Evolutionary conservation across 2,797 vertebrate species (phyloP).

Genomic region (Monodelphis domestica): DNA sequence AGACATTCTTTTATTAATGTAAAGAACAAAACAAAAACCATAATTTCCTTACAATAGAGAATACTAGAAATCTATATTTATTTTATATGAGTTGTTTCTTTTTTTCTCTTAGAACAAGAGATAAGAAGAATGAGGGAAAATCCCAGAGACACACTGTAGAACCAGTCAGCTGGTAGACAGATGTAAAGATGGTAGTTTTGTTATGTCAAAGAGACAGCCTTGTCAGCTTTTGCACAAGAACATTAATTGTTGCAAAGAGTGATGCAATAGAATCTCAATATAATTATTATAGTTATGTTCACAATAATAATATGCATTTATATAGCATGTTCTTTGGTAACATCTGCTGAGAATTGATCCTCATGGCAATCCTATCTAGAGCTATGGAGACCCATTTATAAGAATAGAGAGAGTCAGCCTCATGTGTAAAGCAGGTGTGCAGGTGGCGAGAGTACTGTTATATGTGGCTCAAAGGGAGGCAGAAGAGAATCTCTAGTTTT

Average conservation of each 20-base stretch:
- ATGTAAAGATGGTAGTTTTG: conserved; percentile 2
- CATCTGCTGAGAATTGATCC: not conserved
- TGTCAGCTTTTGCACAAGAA: conserved; percentile 2
- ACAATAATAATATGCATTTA: not conserved
- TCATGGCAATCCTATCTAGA: not conserved
- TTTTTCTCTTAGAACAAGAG: conserved; percentile 40
- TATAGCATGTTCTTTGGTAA: not conserved
- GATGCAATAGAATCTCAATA: not conserved
- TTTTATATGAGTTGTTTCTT: not conserved
- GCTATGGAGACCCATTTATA: not conserved
- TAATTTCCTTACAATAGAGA: no score
- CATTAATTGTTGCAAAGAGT: not conserved
- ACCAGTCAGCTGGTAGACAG: not conserved
- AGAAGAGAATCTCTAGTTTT: not conserved
- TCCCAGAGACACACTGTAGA: not conserved
- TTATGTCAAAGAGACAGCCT: not conserved
- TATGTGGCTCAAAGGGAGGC: not conserved
- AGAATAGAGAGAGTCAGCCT: not conserved
- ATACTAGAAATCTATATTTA: not conserved
- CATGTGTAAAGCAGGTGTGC: not conserved
- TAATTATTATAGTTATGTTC: not conserved
- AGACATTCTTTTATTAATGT: not conserved
- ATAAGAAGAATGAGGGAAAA: conserved; percentile 11
- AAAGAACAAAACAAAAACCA: not conserved
- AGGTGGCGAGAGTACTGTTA: not conserved